These are phyloP conservation scores for Arizona elegans DNA, from an alignment of 2,113 vertebrate genomes.

Conservation along the genomic window DNA sequence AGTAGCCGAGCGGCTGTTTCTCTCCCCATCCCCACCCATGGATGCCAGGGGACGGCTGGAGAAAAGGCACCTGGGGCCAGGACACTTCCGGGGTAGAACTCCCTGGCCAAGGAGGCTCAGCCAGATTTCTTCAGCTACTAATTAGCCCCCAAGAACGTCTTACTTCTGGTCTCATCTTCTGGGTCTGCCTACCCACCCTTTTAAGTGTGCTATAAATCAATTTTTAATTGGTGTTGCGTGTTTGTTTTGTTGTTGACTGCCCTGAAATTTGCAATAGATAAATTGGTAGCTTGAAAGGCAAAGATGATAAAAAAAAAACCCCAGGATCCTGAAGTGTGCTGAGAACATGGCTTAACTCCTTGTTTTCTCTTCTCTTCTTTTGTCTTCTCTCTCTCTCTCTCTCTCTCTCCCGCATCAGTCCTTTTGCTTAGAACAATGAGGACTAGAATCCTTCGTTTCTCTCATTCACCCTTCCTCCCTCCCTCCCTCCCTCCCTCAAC, in stretches of 20 bases:
- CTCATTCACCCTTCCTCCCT: not conserved
- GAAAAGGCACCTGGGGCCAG: not conserved
- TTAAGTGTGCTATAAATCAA: not conserved
- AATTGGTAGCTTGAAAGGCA: not conserved
- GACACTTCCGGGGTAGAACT: not conserved
- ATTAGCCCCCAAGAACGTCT: not conserved
- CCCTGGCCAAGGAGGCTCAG: not conserved
- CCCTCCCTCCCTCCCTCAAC: too few species aligned
- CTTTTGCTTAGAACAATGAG: not conserved
- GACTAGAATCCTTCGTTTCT: not conserved
- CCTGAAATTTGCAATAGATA: not conserved
- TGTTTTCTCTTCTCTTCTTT: not conserved
- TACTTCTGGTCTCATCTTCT: not conserved
- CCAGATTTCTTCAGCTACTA: not conserved
- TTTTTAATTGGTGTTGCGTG: not conserved
- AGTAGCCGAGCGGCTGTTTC: not conserved
- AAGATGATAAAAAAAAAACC: not conserved
- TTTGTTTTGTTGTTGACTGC: not conserved
- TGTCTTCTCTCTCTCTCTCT: not conserved
- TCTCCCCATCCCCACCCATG: not conserved
- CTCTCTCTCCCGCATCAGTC: not conserved
- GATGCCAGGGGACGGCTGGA: not conserved
- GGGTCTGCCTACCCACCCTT: not conserved
- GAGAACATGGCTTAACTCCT: not conserved
- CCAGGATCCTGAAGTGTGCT: not conserved